A percentile compares a stretch with the other conserved stretches of the same genome.
These are phyloP conservation scores for Etheostoma nigrum DNA, from an alignment of 2,797 vertebrate species.

Conservation along the genomic window DNA sequence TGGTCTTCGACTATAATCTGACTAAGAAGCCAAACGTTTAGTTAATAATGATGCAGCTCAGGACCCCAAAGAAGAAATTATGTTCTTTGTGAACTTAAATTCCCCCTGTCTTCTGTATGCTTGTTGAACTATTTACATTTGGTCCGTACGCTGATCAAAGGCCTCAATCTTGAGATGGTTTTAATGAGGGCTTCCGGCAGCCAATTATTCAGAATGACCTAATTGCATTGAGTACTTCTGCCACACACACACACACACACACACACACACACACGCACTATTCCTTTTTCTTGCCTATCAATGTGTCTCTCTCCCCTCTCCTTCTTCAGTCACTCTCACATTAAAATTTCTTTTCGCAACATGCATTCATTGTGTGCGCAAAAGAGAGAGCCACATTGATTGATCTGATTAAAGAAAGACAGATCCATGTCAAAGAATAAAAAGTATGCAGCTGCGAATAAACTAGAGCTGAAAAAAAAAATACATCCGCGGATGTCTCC, in stretches of 20 bases:
- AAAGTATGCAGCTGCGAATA: neutral
- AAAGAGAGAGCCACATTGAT: constrained; percentile 4
- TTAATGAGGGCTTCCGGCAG: constrained; percentile 60
- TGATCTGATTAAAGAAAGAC: constrained; percentile 2
- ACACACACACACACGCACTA: constrained; percentile 8
- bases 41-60: constrained; percentile 29
- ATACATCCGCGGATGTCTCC: too few species aligned
- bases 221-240: constrained; percentile 52
- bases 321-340: neutral
- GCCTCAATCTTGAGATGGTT: constrained; percentile 41
- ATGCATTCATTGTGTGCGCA: neutral
- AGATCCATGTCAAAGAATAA: constrained; percentile 28
- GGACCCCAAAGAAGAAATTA: constrained; percentile 24
- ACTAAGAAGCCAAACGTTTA: neutral
- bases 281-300: constrained; percentile 15
- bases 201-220: constrained; percentile 65
- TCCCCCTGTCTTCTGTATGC: constrained; percentile 4
- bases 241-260: constrained; percentile 29
- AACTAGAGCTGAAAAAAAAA: neutral
- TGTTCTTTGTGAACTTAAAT: constrained; percentile 32
- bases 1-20: neutral
- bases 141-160: constrained; percentile 61
- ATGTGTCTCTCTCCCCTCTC: neutral
- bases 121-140: constrained; percentile 52
- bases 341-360: neutral